Conservation (phyloP, 2,113 vertebrate genomes). For the Neotoma lepida region DNA sequence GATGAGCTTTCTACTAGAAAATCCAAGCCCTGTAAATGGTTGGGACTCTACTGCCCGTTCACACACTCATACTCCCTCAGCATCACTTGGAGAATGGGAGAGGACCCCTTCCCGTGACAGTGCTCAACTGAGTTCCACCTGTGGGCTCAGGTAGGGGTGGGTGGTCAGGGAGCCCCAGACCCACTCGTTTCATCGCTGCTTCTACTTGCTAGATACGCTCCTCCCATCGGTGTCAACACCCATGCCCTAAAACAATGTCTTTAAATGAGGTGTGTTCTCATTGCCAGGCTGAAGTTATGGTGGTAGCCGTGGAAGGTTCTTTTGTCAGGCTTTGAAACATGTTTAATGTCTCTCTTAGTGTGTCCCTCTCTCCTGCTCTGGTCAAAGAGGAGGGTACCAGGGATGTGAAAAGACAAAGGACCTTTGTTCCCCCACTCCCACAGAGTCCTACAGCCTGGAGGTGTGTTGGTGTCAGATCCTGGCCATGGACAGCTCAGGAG, state of each 20-base stretch:
- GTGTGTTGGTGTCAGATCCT: not conserved
- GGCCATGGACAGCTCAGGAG: constrained; percentile 22
- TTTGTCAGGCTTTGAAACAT: constrained; percentile 12
- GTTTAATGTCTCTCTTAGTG: not conserved
- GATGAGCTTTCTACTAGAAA: constrained; percentile 44
- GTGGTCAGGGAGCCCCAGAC: not conserved
- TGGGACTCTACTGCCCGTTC: constrained; percentile 25
- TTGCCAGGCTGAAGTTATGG: not conserved
- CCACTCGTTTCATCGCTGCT: constrained; percentile 33
- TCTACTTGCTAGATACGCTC: not conserved
- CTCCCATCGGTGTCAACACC: not conserved
- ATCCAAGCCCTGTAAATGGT: not conserved
- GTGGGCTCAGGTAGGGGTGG: not conserved
- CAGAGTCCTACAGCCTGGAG: not conserved
- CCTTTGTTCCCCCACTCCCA: not conserved
- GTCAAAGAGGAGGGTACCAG: not conserved
- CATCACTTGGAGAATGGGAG: not conserved
- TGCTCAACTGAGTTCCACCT: not conserved
- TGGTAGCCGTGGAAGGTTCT: not conserved
- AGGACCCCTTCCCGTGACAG: not conserved
- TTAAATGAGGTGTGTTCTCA: not conserved
- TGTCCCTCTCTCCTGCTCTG: not conserved
- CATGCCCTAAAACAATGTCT: not conserved
- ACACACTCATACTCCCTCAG: not conserved
- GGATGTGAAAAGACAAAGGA: constrained; percentile 17